Evolutionary conservation across 2,797 vertebrate genomes (phyloP), one percentile per base, ranked within the genome.

Genomic region (Catamblyrhynchus diadema): DNA sequence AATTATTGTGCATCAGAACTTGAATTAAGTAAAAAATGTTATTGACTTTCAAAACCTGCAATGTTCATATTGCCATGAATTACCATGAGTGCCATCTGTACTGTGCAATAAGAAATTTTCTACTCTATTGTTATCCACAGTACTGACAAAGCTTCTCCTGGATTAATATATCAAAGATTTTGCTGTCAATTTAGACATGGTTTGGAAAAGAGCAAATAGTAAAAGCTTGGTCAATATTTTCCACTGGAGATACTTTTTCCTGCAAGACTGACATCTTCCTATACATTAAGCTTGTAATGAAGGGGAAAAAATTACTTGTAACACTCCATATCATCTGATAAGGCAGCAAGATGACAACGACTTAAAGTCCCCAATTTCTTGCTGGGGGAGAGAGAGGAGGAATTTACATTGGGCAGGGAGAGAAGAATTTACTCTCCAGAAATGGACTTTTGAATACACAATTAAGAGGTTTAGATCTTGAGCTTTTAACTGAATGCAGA

Each of bases 221-320:
- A 60, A 81, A 70, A 83, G 22, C 6, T 32, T 14, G 14, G 28
- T 69, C 72, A 82, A 53, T 17, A 48, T 1, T 73, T 41, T 42
- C 20, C 57, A 60, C 25, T 16, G 28, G n/a, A 87, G 25, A 25
- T 4, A 33, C 28, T 60, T 51, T 13, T 61, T 60, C 50, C 35
- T 56, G 19, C 9, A 62, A 69, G 59, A 88, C 20, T 0, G 1
- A 23, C 0, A 0, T 78, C 35, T 47, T 65, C 24, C n/a, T 59
- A 80, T 3, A 37, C 4, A 4, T 33, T 47, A 62, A 83, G 15
- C 8, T 24, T 47, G 9, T 13, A 72, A n/a, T 3, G 9, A 72
- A 48, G 12, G 48, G 3, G 24, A 56, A 45, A 50, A 50, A 65
- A 66, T 10, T 33, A 54, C 35, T 77, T 70, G 2, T 25, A 64